These are phyloP conservation scores for Anniella stebbinsi DNA, from an alignment of 2,797 vertebrate species.

Conservation along the genomic window DNA sequence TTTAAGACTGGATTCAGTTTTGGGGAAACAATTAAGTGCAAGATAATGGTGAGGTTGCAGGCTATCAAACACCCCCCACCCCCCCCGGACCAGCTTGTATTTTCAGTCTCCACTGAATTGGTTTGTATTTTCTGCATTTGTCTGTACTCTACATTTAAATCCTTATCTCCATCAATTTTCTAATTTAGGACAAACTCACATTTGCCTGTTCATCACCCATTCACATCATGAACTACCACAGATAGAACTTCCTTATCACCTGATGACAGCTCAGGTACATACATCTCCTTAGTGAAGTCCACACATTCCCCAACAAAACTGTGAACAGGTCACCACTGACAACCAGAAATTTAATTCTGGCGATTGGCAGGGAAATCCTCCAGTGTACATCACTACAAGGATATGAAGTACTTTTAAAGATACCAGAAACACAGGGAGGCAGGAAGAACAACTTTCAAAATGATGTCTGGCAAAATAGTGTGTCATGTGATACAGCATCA, in stretches of 20 bases:
- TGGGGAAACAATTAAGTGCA: background rate
- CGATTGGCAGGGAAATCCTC: background rate
- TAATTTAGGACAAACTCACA: background rate
- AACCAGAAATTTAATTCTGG: background rate
- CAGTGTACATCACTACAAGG: background rate
- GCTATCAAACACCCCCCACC: too few relatives aligned
- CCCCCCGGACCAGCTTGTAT: too few relatives aligned
- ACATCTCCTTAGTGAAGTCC: too few relatives aligned
- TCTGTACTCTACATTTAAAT: background rate
- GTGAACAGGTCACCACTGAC: background rate
- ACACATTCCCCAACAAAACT: background rate
- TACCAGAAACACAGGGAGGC: background rate
- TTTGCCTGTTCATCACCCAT: background rate
- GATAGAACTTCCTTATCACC: background rate
- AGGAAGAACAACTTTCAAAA: background rate
- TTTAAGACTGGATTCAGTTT: background rate
- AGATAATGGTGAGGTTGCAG: background rate
- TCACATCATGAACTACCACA: background rate
- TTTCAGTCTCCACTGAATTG: background rate
- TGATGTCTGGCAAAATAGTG: background rate
- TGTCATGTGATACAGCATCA: background rate
- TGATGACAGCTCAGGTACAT: too few relatives aligned
- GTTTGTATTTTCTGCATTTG: background rate
- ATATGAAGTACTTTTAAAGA: background rate
- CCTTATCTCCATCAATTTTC: background rate